Conservation (phyloP, 1,140 invertebrate genomes). For the Cherax quadricarinatus region DNA sequence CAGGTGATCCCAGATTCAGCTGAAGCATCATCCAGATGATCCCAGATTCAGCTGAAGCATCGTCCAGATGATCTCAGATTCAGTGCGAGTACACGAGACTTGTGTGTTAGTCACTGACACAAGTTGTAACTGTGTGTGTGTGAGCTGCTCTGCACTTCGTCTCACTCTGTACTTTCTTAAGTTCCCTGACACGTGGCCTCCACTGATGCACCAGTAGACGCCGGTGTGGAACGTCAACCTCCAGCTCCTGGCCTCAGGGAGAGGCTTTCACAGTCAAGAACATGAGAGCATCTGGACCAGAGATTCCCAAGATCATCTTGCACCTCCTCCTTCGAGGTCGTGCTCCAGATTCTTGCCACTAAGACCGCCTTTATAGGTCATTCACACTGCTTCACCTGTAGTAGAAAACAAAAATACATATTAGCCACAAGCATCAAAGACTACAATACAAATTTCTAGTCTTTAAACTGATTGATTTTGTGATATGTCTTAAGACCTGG, state of each 20-base stretch:
- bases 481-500: no score
- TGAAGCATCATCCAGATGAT: background rate
- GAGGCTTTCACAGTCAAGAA: background rate
- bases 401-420: background rate
- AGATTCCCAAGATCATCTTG: background rate
- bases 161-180: background rate
- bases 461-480: no score
- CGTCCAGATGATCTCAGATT: background rate
- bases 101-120: background rate
- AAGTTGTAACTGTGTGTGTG: background rate
- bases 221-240: slow-evolving; percentile 27
- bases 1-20: background rate
- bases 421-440: no score
- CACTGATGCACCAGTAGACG: slow-evolving; percentile 34
- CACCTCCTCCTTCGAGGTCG: background rate
- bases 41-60: background rate
- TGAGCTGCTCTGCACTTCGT: background rate
- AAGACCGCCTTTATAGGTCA: background rate
- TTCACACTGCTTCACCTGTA: slow-evolving; percentile 3
- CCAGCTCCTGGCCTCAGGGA: background rate
- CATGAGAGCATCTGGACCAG: background rate
- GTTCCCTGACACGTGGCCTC: slow-evolving; percentile 37
- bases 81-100: background rate
- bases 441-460: no score
- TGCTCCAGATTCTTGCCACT: background rate